These are phyloP conservation scores for Euplagia quadripunctaria DNA, from an alignment of 2,888 invertebrate genomes.

Conservation along the genomic window DNA sequence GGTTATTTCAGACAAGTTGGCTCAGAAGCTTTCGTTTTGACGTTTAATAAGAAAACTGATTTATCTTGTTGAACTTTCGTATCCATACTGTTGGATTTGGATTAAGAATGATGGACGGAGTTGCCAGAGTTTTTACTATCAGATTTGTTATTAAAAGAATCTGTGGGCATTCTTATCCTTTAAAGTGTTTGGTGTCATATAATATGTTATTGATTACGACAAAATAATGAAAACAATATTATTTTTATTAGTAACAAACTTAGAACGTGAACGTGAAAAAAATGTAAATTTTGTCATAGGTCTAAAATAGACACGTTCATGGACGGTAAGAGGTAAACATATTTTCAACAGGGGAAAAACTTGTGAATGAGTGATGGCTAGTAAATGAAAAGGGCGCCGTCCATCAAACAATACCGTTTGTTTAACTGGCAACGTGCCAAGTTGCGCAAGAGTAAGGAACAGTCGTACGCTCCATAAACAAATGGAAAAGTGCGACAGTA, in stretches of 20 bases:
- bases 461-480: neutral
- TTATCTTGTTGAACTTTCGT: neutral
- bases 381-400: constrained; percentile 3
- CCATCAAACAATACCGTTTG: constrained; percentile 38
- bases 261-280: neutral
- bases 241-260: too few relatives aligned
- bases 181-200: neutral
- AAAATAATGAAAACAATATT: too few relatives aligned
- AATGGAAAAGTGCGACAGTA: constrained; percentile 4
- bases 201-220: too few relatives aligned
- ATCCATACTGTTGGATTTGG: too few relatives aligned
- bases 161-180: neutral
- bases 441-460: constrained; percentile 9
- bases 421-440: constrained; percentile 44
- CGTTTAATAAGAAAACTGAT: too few relatives aligned
- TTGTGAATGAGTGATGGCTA: constrained; percentile 2
- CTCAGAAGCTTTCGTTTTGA: too few relatives aligned
- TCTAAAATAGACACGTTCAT: neutral
- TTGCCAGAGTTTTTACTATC: neutral
- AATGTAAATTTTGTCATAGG: neutral
- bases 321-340: neutral
- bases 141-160: neutral
- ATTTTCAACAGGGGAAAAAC: neutral
- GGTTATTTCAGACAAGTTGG: too few relatives aligned
- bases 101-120: neutral